A percentile compares a stretch with the other conserved stretches of the same genome.
Evolutionary conservation across 2,888 invertebrate species (phyloP).

Genomic region (Poecilus cupreus): DNA sequence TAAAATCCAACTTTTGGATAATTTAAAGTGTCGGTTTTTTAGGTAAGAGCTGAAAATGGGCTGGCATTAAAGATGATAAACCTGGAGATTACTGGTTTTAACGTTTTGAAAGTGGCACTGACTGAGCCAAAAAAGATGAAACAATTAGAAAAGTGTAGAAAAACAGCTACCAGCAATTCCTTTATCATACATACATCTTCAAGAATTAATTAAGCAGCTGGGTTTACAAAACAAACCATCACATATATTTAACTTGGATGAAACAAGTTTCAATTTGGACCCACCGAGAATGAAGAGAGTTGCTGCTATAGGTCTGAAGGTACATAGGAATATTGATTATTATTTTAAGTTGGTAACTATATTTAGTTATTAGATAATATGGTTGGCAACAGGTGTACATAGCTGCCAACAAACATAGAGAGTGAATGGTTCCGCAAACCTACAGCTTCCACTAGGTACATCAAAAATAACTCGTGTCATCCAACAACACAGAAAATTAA

Average conservation of each 20-base stretch:
- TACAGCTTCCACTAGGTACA: no score
- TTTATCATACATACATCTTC: constrained; percentile 60
- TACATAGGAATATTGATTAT: constrained; percentile 60
- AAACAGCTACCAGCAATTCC: constrained; percentile 58
- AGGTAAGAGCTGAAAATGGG: no score
- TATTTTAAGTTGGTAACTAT: no score
- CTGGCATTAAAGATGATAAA: constrained; percentile 55
- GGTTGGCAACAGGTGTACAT: no score
- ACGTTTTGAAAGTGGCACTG: constrained; percentile 60
- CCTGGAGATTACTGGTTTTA: constrained; percentile 61
- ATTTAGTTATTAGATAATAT: no score
- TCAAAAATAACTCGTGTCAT: no score
- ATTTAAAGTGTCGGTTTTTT: no score
- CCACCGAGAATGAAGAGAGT: constrained; percentile 61
- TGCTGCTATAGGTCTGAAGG: constrained; percentile 60
- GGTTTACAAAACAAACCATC: constrained; percentile 59
- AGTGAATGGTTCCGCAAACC: no score
- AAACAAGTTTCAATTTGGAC: constrained; percentile 62
- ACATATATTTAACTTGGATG: constrained; percentile 62
- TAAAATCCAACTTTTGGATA: no score
- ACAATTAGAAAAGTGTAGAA: constrained; percentile 58
- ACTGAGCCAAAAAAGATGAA: constrained; percentile 60
- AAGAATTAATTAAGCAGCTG: constrained; percentile 55
- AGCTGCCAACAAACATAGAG: no score
- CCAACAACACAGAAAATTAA: no score